Conservation (phyloP, 2,113 vertebrate species). For the Aix galericulata region DNA sequence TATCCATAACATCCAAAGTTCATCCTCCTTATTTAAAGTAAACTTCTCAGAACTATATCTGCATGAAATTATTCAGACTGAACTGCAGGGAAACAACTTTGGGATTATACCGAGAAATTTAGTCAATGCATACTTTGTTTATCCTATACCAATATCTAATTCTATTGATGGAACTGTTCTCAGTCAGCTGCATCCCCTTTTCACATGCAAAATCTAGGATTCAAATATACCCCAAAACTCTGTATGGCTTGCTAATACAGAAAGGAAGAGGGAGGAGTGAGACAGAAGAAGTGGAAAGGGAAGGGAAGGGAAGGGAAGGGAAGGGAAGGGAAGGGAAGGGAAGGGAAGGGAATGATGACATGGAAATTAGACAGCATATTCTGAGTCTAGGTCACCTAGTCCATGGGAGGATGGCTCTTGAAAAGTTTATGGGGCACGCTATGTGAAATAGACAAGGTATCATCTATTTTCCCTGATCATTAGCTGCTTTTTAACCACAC, state of each 20-base stretch:
- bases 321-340: too few relatives aligned
- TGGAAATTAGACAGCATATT: neutral
- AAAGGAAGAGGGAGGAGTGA: neutral
- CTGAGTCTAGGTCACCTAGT: neutral
- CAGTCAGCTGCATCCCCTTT: neutral
- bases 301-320: rapidly evolving
- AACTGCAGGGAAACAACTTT: neutral
- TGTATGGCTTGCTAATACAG: neutral
- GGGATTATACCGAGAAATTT: neutral
- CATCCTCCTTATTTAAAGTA: neutral
- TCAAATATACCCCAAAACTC: neutral
- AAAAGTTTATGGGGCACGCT: neutral
- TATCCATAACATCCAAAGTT: neutral
- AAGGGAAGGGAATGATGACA: rapidly evolving
- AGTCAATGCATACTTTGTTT: neutral
- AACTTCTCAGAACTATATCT: neutral
- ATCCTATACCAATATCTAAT: neutral
- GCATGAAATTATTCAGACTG: neutral
- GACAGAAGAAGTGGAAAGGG: too few relatives aligned
- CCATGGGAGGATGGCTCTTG: neutral
- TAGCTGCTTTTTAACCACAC: neutral
- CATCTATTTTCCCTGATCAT: neutral
- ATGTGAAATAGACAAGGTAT: neutral
- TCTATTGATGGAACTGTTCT: neutral
- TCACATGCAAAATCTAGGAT: neutral